phyloP scores from a whole-genome alignment of 2,113 vertebrate species.

The Platichthys stellatus region DNA sequence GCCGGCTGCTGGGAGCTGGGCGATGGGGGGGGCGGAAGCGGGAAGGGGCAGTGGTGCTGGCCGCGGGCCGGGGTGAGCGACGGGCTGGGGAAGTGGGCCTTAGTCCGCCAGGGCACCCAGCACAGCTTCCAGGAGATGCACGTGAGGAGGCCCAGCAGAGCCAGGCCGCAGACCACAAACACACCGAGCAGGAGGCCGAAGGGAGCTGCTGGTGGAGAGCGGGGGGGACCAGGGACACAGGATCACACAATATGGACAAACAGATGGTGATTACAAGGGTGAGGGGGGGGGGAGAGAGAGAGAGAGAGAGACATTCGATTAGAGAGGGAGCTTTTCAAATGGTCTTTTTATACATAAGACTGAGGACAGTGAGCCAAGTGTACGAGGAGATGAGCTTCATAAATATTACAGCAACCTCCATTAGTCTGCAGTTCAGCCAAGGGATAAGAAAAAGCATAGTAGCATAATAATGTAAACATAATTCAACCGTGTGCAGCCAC shows the following conservation, averaged over 20 bases:
- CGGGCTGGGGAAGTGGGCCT: slow-evolving; percentile 81
- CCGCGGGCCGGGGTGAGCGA: slow-evolving; percentile 61
- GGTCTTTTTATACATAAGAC: slow-evolving; percentile 38
- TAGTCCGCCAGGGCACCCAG: slow-evolving; percentile 89
- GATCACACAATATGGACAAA: slow-evolving; percentile 79
- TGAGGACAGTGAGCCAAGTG: slow-evolving; percentile 2
- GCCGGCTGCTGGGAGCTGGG: slow-evolving; percentile 59
- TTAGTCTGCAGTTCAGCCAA: slow-evolving; percentile 37
- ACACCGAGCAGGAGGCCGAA: slow-evolving; percentile 91
- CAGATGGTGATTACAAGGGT: slow-evolving; percentile 77
- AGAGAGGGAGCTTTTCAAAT: slow-evolving; percentile 33
- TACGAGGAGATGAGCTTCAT: slow-evolving; percentile 41
- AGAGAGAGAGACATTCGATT: slow-evolving; percentile 35
- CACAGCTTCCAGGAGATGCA: slow-evolving; percentile 95
- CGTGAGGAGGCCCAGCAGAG: slow-evolving; percentile 90
- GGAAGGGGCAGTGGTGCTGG: slow-evolving; percentile 59
- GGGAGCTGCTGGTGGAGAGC: slow-evolving; percentile 86
- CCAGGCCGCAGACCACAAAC: slow-evolving; percentile 90
- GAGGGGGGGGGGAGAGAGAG: slow-evolving; percentile 37
- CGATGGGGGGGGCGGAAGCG: slow-evolving; percentile 31
- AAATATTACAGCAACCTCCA: slow-evolving; percentile 62
- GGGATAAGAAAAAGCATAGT: slow-evolving; percentile 16
- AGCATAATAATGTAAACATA: slow-evolving; percentile 45
- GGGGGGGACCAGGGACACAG: slow-evolving; percentile 62
- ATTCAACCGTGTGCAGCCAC: slow-evolving; percentile 19